A percentile compares a stretch with the other conserved stretches of the same genome.
These are phyloP conservation scores for Eumerus sabulonum DNA, from an alignment of 2,888 invertebrate genomes.

Conservation along the genomic window DNA sequence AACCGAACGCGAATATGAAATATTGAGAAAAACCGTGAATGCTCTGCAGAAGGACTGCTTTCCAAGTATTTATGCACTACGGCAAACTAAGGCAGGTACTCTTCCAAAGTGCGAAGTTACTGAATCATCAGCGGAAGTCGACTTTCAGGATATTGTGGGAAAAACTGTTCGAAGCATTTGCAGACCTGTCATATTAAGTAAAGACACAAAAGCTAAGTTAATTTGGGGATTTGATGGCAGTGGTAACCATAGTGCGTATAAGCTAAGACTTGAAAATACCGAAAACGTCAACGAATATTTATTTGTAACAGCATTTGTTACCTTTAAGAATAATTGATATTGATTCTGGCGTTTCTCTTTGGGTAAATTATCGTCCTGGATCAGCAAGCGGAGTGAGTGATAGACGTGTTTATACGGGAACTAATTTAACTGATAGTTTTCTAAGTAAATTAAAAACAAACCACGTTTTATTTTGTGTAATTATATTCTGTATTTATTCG, in stretches of 20 bases:
- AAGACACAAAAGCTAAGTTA: constrained; percentile 11
- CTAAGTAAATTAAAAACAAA: too few species aligned
- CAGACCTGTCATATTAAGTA: constrained; percentile 8
- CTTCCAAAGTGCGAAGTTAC: background rate
- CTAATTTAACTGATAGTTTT: too few species aligned
- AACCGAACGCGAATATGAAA: constrained; percentile 12
- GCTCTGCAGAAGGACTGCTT: constrained; percentile 19
- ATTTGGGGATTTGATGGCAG: constrained; percentile 12
- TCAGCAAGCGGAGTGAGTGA: too few species aligned
- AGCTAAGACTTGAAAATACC: constrained; percentile 14
- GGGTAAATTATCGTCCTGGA: constrained; percentile 23
- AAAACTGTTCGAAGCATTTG: constrained; percentile 7
- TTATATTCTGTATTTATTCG: too few species aligned
- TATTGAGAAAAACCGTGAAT: constrained; percentile 26
- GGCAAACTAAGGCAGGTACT: constrained; percentile 3
- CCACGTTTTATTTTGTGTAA: too few species aligned
- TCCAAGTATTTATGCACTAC: constrained; percentile 14
- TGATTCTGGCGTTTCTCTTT: constrained; percentile 1
- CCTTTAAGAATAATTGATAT: constrained; percentile 16
- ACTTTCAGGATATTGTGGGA: constrained; percentile 5
- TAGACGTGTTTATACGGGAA: too few species aligned
- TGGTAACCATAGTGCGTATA: constrained; percentile 7
- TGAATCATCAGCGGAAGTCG: constrained; percentile 7
- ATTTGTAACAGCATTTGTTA: constrained; percentile 1
- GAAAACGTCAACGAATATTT: constrained; percentile 10